Percentiles rank a stretch among this genome's conserved stretches.
phyloP scores from a whole-genome alignment of 2,888 invertebrate species.

The Rambutsinella grinnellia region DNA sequence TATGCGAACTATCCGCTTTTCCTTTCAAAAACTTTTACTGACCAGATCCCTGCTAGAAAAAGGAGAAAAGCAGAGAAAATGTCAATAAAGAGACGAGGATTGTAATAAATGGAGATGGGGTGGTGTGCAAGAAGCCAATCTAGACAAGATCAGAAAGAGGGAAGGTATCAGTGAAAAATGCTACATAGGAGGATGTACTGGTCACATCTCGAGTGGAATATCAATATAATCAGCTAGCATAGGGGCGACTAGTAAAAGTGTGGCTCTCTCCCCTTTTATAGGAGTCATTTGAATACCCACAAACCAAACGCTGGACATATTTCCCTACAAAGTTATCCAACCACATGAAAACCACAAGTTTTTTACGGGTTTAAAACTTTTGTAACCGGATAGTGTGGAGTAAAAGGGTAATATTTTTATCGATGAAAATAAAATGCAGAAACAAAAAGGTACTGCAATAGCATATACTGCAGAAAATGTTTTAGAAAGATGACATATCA shows the following conservation, averaged over 20 bases:
- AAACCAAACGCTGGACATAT: slow-evolving; percentile 29
- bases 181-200: slow-evolving; percentile 20
- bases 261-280: slow-evolving; percentile 3
- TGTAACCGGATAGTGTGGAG: too few species aligned
- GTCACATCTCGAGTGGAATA: slow-evolving; percentile 47
- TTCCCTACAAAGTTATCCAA: slow-evolving; percentile 22
- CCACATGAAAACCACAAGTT: slow-evolving; percentile 22
- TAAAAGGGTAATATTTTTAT: too few species aligned
- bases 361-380: too few species aligned
- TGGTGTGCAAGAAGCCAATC: slow-evolving; percentile 33
- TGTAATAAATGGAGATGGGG: slow-evolving; percentile 45
- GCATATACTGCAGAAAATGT: too few species aligned
- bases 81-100: slow-evolving; percentile 41
- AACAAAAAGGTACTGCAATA: too few species aligned
- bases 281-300: slow-evolving; percentile 42
- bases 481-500: too few species aligned
- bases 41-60: too few species aligned
- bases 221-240: slow-evolving; percentile 40
- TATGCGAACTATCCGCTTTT: too few species aligned
- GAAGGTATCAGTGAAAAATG: slow-evolving; percentile 25
- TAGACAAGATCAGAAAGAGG: slow-evolving; percentile 21
- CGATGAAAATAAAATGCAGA: too few species aligned
- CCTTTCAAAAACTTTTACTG: not conserved
- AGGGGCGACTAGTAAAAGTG: slow-evolving; percentile 13
- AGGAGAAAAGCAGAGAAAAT: slow-evolving; percentile 35